Conservation (phyloP, 2,888 invertebrate species). For the Melipona bicolor region DNA sequence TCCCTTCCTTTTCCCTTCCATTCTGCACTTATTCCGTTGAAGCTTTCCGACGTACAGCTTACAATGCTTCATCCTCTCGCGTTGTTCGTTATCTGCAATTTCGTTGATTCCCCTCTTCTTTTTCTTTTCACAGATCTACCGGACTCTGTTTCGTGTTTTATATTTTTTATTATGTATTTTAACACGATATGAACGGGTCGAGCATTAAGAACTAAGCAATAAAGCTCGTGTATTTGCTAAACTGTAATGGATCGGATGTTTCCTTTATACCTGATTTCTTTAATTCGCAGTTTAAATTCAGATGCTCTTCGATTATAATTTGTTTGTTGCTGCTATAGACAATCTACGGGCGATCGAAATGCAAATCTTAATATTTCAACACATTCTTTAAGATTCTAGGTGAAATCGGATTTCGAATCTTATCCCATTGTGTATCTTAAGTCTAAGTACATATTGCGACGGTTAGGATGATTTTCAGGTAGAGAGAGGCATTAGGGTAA, state of each 20-base stretch:
- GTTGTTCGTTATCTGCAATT: not conserved
- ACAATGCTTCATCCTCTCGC: not conserved
- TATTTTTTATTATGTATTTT: not conserved
- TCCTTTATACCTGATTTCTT: too few relatives aligned
- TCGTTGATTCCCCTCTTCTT: too few relatives aligned
- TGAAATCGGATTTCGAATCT: not conserved
- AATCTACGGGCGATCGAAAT: too few relatives aligned
- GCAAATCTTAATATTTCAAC: too few relatives aligned
- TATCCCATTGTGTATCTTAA: accelerated
- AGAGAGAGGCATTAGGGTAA: not conserved
- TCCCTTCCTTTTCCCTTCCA: not conserved
- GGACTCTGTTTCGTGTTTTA: not conserved
- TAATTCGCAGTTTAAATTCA: too few relatives aligned
- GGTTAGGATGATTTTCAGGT: not conserved
- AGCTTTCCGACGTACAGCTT: not conserved
- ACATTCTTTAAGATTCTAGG: too few relatives aligned
- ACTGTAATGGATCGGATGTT: too few relatives aligned
- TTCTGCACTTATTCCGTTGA: not conserved
- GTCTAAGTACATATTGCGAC: too few relatives aligned
- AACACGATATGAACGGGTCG: not conserved
- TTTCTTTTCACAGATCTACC: not conserved
- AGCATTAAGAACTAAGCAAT: too few relatives aligned
- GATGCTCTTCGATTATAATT: too few relatives aligned
- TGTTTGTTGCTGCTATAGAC: too few relatives aligned
- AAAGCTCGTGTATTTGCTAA: too few relatives aligned